phyloP scores from a whole-genome alignment of 2,797 vertebrate species.

The Crax fasciolata region DNA sequence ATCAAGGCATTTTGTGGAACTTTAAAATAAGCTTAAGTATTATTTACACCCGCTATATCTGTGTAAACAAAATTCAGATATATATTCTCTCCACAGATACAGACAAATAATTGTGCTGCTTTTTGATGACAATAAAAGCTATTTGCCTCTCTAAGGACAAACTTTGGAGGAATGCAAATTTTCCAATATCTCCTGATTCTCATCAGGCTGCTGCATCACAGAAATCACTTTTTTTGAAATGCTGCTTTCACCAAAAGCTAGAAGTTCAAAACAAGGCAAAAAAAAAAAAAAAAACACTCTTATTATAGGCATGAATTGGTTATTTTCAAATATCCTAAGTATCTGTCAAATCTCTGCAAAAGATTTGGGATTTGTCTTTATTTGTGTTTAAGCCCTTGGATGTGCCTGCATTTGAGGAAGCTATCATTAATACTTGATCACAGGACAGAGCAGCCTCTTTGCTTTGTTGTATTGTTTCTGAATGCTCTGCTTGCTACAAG shows the following conservation, averaged over 20 bases:
- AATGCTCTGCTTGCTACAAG: slow-evolving; percentile 18
- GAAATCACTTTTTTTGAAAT: neutral
- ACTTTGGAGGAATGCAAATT: neutral
- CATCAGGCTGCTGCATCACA: neutral
- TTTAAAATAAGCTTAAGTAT: neutral
- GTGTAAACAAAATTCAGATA: neutral
- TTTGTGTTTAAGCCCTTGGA: neutral
- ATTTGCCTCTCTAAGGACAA: neutral
- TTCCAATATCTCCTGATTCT: slow-evolving; percentile 8
- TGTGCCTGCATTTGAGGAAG: neutral
- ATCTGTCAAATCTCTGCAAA: neutral
- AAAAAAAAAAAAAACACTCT: neutral
- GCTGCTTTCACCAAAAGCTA: neutral
- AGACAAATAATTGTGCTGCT: neutral
- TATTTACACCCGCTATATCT: neutral
- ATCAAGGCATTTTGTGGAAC: neutral
- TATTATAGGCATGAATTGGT: neutral
- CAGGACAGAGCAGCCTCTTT: neutral
- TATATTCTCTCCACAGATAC: neutral
- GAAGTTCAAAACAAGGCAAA: neutral
- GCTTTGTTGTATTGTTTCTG: neutral
- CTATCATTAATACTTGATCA: neutral
- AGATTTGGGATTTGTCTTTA: neutral
- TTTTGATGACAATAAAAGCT: slow-evolving; percentile 2
- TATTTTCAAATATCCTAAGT: neutral